Base-by-base conservation (phyloP, 2,113 vertebrate genomes). In the Labeo catla region DNA sequence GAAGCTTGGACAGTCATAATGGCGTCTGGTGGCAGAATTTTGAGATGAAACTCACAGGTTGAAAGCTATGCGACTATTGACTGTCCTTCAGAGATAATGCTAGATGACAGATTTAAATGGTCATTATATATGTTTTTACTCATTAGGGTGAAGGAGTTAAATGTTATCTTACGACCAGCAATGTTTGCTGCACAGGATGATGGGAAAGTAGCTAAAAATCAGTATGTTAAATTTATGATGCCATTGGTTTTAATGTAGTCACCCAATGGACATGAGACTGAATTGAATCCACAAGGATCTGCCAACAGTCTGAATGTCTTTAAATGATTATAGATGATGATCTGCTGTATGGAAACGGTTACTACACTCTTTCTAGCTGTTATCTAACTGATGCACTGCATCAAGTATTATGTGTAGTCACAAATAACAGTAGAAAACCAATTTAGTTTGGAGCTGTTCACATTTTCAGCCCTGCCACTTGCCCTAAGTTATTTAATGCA, bases 401-500 rank as follows among this genome's bases (percentile, higher is more conserved):
- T 45, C 19, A 61, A 45, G 50, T 34, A 36, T 61, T 63, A 47
- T 7, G 10, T n/a, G 21, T 47, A n/a, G 8, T 28, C 59, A 21
- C 57, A 63, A 63, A 45, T 80, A 63, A 63, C 19, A 13, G 36
- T 23, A 28, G 49, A 63, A 65, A 63, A 81, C 21, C 76, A 21
- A 34, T 59, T 78, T 59, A 65, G 36, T 15, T 81, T 43, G 76
- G 8, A 79, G 57, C 54, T 43, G 57, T 4, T 81, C 78, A 81
- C 39, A 47, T 43, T 45, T 21, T 45, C 68, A 72, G 68, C 36
- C 68, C 15, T 16, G 36, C 66, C 63, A 45, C 45, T 49, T 19
- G 23, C n/a, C n/a, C 47, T 3, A 28, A 65, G 57, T 81, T 61
- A 81, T 65, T 81, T 65, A 81, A 81, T 59, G 36, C 12, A 65